These are phyloP conservation scores for Orussus abietinus DNA, from an alignment of 1,140 invertebrate species.

Conservation along the genomic window DNA sequence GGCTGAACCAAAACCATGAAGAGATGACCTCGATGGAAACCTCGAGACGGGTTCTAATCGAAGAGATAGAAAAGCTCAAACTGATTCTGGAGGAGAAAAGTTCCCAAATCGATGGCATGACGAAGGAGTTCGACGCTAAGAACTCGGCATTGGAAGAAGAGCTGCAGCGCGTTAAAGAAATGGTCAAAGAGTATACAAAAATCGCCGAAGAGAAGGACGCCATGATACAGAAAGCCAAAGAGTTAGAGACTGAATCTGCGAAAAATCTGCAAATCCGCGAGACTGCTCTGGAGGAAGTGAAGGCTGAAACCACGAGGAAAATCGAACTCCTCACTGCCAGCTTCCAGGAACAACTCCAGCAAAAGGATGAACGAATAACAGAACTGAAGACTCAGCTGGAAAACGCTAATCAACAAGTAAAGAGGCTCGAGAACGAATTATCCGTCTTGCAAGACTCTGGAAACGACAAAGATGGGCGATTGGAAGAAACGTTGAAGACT, in stretches of 20 bases:
- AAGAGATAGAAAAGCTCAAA: conserved; percentile 24
- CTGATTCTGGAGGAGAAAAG: conserved; percentile 34
- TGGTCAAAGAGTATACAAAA: conserved; percentile 31
- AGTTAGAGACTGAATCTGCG: conserved; percentile 35
- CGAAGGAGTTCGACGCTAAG: conserved; percentile 36
- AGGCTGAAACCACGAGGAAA: conserved; percentile 52
- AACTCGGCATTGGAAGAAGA: conserved; percentile 42
- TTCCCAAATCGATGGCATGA: conserved; percentile 34
- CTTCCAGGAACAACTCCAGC: conserved; percentile 53
- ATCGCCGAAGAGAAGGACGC: conserved; percentile 37
- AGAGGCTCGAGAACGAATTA: conserved; percentile 50
- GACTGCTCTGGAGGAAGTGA: conserved; percentile 28
- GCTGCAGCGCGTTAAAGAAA: conserved; percentile 41
- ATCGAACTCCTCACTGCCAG: conserved; percentile 43
- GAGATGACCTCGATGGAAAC: conserved; percentile 52
- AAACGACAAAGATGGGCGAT: conserved; percentile 30
- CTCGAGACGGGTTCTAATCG: conserved; percentile 45
- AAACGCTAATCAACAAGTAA: conserved; percentile 49
- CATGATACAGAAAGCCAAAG: conserved; percentile 28
- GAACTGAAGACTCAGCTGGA: conserved; percentile 44
- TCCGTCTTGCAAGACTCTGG: conserved; percentile 22
- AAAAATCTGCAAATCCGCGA: conserved; percentile 27
- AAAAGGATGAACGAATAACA: conserved; percentile 43
- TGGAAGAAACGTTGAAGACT: conserved; percentile 25
- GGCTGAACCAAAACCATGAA: conserved; percentile 51